Evolutionary conservation across 2,888 invertebrate species (phyloP), one percentile per base, ranked within the genome.

Genomic region (Acanthacorydalis orientalis): DNA sequence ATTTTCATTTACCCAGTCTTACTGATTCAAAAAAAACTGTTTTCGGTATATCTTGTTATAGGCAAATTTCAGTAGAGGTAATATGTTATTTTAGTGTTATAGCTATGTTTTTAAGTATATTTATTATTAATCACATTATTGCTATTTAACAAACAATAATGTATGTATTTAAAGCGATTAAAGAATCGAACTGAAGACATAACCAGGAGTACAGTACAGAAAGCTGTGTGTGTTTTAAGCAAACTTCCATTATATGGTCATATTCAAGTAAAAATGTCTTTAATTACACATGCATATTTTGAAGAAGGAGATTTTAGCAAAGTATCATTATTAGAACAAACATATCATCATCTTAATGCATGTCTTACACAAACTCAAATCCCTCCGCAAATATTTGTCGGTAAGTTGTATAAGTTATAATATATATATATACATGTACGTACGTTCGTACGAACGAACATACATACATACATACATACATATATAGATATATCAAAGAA

Each of bases 211-310:
- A 92, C 95, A 4, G 95, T 98, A 12, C 97, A 97, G 69, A 98
- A 98, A 65, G 91, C 93, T 59, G 96, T 98, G 1, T 95, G 95
- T 70, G 90, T 97, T 14, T 71, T 98, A 49, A 90, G 92, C 58
- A 78, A 78, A 49, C 72, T 85, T 53, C 97, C 97, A 4, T 72
- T 97, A 10, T 98, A 89, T 70, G 97, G 97, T 1, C 83, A 92
- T 48, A 83, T 93, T 50, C 90, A 93, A 62, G 86, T 92, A 53
- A 97, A 97, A 70, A 79, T 98, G 72, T 84, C 92, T 52, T 72
- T 97, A 8, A 96, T 98, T 51, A 97, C 97, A 0, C 83, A 92
- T 61, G 95, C 95, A 1, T 98, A 96, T 70, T 98, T 98, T 65
- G 82, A 93, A 49, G 92, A 95, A 63, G 89, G 88, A 15, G 91